Conservation (phyloP, 2,113 vertebrate species). For the Montifringilla adamsi region DNA sequence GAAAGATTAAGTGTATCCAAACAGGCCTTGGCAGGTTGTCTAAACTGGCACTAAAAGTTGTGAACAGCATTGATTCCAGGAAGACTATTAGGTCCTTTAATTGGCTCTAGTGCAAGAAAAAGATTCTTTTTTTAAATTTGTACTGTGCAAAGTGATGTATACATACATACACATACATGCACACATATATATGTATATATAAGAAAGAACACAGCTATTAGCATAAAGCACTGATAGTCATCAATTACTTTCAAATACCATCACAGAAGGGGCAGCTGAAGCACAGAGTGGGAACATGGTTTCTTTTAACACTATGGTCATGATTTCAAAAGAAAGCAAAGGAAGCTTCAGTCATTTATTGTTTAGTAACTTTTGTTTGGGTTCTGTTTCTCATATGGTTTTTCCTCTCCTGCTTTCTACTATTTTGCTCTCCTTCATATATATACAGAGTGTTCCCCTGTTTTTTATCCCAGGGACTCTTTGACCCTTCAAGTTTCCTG, state of each 20-base stretch:
- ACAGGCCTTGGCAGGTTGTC: neutral
- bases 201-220: neutral
- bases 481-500: neutral
- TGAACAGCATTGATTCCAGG: neutral
- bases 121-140: fast-evolving
- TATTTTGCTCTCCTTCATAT: neutral
- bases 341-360: neutral
- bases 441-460: neutral
- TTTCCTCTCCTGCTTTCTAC: neutral
- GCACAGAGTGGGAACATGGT: neutral
- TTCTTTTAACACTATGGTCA: neutral
- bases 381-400: neutral
- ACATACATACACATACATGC: too few species aligned
- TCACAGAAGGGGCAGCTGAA: neutral
- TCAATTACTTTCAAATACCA: neutral
- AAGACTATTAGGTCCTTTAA: neutral
- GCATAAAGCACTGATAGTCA: neutral
- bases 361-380: neutral
- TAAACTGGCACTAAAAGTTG: neutral
- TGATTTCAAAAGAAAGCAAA: neutral
- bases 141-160: neutral
- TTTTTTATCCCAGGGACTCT: neutral
- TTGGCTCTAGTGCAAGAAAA: neutral
- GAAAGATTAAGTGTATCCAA: neutral
- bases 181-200: neutral